Percentiles rank a stretch among this genome's conserved stretches.
phyloP scores from a whole-genome alignment of 2,113 vertebrate genomes.

The Solenodon paradoxus region DNA sequence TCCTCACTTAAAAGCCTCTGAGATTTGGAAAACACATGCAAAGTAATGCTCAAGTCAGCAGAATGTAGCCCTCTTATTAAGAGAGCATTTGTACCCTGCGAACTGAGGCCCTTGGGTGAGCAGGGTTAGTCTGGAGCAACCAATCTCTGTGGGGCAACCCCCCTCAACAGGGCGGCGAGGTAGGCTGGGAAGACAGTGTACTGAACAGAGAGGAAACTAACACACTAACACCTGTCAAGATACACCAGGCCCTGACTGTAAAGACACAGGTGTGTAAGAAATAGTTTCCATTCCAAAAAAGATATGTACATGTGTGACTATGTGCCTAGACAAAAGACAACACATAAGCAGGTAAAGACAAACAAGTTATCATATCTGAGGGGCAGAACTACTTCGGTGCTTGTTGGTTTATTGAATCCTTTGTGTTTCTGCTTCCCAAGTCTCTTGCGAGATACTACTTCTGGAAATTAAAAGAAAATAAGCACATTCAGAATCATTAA shows the following conservation, averaged over 20 bases:
- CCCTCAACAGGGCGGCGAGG: neutral
- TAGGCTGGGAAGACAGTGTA: neutral
- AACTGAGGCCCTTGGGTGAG: neutral
- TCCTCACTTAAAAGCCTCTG: constrained; percentile 58
- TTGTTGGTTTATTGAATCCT: neutral
- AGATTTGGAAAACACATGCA: constrained; percentile 52
- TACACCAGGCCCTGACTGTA: neutral
- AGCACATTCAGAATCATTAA: neutral
- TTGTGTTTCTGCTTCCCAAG: neutral
- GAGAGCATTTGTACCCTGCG: neutral
- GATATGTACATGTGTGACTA: neutral
- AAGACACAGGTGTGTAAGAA: neutral
- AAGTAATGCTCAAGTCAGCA: constrained; percentile 27
- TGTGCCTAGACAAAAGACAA: neutral
- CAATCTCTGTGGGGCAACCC: neutral
- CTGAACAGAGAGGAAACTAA: neutral
- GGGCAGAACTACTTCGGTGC: neutral
- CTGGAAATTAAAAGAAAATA: neutral
- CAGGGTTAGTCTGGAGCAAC: neutral
- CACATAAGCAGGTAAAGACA: accelerated
- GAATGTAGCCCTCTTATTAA: constrained; percentile 22
- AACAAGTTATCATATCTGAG: neutral
- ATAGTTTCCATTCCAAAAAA: neutral
- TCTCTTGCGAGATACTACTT: neutral
- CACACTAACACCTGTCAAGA: neutral